These are phyloP conservation scores for Nipponia nippon DNA, from an alignment of 2,113 vertebrate genomes.

Conservation along the genomic window DNA sequence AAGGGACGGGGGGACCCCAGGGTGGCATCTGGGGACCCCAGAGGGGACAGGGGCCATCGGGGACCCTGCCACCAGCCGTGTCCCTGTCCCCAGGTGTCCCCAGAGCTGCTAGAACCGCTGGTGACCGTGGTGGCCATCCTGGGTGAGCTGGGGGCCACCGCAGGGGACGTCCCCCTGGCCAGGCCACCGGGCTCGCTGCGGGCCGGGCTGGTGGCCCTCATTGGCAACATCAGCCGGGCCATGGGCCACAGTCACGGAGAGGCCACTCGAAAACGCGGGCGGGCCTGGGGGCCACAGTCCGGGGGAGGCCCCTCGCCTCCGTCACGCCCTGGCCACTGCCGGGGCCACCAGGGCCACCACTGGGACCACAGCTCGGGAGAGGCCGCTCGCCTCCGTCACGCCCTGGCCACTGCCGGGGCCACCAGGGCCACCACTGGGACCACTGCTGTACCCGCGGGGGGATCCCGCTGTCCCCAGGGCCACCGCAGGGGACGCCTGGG, in stretches of 20 bases:
- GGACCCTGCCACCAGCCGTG: background rate
- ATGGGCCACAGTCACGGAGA: background rate
- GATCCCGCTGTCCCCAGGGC: background rate
- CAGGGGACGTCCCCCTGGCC: background rate
- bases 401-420: background rate
- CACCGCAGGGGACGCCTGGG: background rate
- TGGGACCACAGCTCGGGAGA: too few species aligned
- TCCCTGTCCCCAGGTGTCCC: background rate
- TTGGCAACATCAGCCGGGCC: background rate
- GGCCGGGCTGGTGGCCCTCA: background rate
- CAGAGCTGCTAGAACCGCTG: background rate
- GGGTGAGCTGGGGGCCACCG: background rate
- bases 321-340: too few species aligned
- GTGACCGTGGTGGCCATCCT: background rate
- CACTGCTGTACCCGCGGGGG: rapidly evolving
- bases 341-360: too few species aligned
- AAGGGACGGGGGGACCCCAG: too few species aligned
- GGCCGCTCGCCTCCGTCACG: background rate
- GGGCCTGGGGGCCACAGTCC: too few species aligned
- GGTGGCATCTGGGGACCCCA: background rate
- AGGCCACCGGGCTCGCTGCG: background rate
- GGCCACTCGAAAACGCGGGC: too few species aligned
- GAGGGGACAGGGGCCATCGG: background rate
- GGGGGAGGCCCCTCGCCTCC: too few species aligned
- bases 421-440: too few species aligned